Base-by-base conservation (phyloP, 2,888 invertebrate species). In the Phortica magna region DNA sequence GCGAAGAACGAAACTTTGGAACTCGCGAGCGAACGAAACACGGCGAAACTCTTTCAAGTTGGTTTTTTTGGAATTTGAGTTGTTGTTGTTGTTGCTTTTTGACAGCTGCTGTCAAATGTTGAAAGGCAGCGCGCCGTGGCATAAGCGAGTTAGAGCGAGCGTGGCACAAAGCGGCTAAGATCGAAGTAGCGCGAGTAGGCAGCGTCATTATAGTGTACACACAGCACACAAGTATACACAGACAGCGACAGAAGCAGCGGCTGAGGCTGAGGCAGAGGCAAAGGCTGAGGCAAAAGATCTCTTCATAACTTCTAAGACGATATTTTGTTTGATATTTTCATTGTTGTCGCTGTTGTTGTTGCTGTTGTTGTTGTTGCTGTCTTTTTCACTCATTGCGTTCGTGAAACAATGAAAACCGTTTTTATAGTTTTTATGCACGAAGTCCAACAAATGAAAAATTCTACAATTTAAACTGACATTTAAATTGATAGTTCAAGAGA, bases 401-500 rank as follows among this genome's bases (percentile, higher is more conserved):
- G 48, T 48, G 80, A 85, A 85, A 85, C 85, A 85, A 85, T 85
- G 87, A 85, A 81, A 85, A 85, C 77, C 79, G 83, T 88, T 84
- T 84, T 85, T 85, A 88, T 88, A 85, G 88, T 85, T 85, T 85
- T 85, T 84, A 85, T 85, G 85, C 85, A 85, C 88, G 85, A 85
- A 85, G 85, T 84, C 88, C 88, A 88, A 88, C 88, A 87, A 85
- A 88, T 85, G 88, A 85, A 85, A 85, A 85, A 87, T 89, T 88
- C 89, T 89, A 89, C 90, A 89, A 89, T 88, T 89, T 89, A 89
- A 89, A 89, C 89, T 89, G 89, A 89, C 90, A 89, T 89, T 89
- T 89, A 89, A 89, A 89, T 89, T 89, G 89, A 89, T 89, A 89
- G 90, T 90, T 89, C 90, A 88, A 89, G 90, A 89, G 89, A 89